Evolutionary conservation across 30 jellyfish, hydroid and myxozoan species (phyloP).

Genomic region (Catostylus mosaicus): DNA sequence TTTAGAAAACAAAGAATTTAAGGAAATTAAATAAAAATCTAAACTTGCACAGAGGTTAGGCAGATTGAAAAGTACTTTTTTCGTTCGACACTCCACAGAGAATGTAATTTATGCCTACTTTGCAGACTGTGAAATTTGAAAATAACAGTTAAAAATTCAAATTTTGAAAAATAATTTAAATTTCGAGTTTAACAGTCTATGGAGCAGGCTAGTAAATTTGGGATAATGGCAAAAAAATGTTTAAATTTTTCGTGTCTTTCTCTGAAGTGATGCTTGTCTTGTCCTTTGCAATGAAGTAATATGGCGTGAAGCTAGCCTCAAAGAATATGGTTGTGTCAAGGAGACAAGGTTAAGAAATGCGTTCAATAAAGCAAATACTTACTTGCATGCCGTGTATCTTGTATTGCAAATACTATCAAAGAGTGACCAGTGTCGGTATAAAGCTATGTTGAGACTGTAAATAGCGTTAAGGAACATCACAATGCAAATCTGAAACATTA

Average conservation of each 20-base stretch:
- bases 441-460: slow-evolving; percentile 68
- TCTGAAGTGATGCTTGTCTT: neutral
- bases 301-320: neutral
- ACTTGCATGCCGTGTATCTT: slow-evolving; percentile 94
- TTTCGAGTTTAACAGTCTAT: neutral
- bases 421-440: slow-evolving; percentile 96
- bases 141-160: neutral
- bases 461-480: slow-evolving; percentile 7
- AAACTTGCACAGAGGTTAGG: neutral
- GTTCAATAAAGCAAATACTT: neutral
- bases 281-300: neutral
- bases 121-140: neutral
- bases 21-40: neutral
- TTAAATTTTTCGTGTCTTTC: too few species aligned
- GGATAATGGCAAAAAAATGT: neutral
- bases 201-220: neutral
- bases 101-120: neutral
- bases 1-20: neutral
- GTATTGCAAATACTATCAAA: slow-evolving; percentile 89
- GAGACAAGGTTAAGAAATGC: neutral
- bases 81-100: neutral
- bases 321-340: neutral
- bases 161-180: too few species aligned
- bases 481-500: neutral
- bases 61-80: neutral